Conservation (phyloP, 2,888 invertebrate species). For the Erpobdella octoculata region DNA sequence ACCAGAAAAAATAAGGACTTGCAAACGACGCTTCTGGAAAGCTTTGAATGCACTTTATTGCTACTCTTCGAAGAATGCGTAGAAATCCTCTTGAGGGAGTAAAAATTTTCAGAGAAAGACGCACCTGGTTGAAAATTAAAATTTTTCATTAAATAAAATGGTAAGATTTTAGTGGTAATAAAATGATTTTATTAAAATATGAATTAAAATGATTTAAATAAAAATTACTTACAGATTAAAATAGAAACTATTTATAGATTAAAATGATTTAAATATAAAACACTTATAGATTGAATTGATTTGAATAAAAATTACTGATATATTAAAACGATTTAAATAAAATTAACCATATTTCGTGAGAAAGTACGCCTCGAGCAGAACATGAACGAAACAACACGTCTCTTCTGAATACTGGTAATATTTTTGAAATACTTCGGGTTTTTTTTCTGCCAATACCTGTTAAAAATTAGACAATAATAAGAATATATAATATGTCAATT, state of each 20-base stretch:
- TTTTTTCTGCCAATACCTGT: neutral
- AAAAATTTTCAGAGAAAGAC: constrained; percentile 15
- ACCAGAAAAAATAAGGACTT: constrained; percentile 8
- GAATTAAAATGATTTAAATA: too few relatives aligned
- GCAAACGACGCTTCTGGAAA: neutral
- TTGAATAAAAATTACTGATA: too few relatives aligned
- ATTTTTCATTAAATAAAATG: too few relatives aligned
- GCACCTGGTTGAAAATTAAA: neutral
- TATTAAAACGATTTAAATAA: too few relatives aligned
- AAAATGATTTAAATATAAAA: too few relatives aligned
- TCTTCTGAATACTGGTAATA: constrained; percentile 17
- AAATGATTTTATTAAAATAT: too few relatives aligned
- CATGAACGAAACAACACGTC: neutral
- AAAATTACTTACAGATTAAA: too few relatives aligned
- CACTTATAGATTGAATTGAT: too few relatives aligned
- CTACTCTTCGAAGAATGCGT: neutral
- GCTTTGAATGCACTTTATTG: neutral
- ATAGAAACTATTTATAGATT: too few relatives aligned
- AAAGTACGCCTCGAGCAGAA: constrained; percentile 1
- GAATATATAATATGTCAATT: too few relatives aligned
- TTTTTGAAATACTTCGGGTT: constrained; percentile 7
- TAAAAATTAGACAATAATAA: constrained; percentile 3
- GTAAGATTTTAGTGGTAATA: too few relatives aligned
- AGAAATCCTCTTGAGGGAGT: neutral
- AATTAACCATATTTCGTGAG: neutral